Evolutionary conservation across 1,140 invertebrate genomes (phyloP).

Genomic region (Anoplophora glabripennis): DNA sequence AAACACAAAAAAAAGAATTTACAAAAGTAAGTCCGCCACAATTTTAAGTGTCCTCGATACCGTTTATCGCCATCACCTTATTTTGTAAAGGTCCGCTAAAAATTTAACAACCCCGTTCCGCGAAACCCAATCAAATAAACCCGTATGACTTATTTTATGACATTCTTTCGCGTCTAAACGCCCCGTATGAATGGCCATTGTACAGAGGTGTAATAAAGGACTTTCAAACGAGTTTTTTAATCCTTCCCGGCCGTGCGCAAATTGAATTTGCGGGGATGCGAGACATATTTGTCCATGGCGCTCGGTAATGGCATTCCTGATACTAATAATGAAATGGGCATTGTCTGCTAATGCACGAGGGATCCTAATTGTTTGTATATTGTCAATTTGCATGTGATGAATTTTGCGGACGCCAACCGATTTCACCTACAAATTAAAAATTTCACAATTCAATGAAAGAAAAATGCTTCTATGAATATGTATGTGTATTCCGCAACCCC

Average conservation of each 20-base stretch:
- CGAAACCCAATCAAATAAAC: conserved; percentile 24
- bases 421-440: conserved; percentile 18
- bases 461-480: conserved; percentile 13
- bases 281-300: conserved; percentile 41
- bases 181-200: conserved; percentile 33
- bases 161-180: conserved; percentile 27
- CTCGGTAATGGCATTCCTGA: conserved; percentile 46
- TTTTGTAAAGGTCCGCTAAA: no score
- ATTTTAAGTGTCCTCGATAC: no score
- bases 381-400: conserved; percentile 49
- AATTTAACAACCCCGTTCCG: no score
- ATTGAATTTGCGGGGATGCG: conserved; percentile 42
- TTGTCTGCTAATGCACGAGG: conserved; percentile 42
- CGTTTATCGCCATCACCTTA: no score
- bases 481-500: conserved; percentile 12
- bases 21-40: no score
- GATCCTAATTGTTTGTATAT: conserved; percentile 49
- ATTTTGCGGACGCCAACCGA: conserved; percentile 35
- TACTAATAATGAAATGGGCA: conserved; percentile 47
- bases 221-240: conserved; percentile 38
- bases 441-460: conserved; percentile 18
- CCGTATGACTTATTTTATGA: conserved; percentile 29
- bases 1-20: no score
- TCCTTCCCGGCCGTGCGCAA: conserved; percentile 37
- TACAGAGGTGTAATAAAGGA: conserved; percentile 42